A percentile compares a stretch with the other conserved stretches of the same genome.
phyloP scores from a whole-genome alignment of 2,888 invertebrate genomes.

The Unio delphinus region DNA sequence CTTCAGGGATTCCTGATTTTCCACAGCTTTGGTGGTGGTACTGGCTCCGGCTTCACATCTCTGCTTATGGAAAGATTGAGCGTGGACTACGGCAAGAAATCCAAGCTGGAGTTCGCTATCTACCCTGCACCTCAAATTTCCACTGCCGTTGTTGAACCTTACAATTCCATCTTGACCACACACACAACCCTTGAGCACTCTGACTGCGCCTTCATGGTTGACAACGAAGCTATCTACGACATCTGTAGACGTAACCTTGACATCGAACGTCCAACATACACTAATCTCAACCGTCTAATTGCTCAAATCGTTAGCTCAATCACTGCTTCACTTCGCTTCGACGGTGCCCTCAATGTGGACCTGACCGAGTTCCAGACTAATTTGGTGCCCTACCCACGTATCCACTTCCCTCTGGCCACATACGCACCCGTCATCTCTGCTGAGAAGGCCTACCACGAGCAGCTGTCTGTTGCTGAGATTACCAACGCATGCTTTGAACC shows the following conservation, averaged over 20 bases:
- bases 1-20: conserved; percentile 69
- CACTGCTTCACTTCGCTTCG: conserved; percentile 72
- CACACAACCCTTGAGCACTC: conserved; percentile 67
- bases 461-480: conserved; percentile 70
- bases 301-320: conserved; percentile 81
- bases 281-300: conserved; percentile 92
- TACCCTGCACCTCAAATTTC: conserved; percentile 67
- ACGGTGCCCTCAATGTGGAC: conserved; percentile 74
- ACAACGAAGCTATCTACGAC: conserved; percentile 86
- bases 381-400: conserved; percentile 73
- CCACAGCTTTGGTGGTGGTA: conserved; percentile 67
- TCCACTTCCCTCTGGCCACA: conserved; percentile 86
- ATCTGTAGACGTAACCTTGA: conserved; percentile 85
- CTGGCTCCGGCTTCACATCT: conserved; percentile 69
- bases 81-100: conserved; percentile 67
- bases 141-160: conserved; percentile 66
- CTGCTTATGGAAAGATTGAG: conserved; percentile 67
- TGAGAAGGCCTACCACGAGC: conserved; percentile 91
- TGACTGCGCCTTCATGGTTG: conserved; percentile 82
- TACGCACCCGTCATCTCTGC: conserved; percentile 95
- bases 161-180: conserved; percentile 66
- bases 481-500: conserved; percentile 85
- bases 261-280: conserved; percentile 88
- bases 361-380: conserved; percentile 73
- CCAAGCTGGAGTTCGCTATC: conserved; percentile 66